Base-by-base conservation (phyloP, 2,888 invertebrate genomes). In the Drosophila tripunctata region DNA sequence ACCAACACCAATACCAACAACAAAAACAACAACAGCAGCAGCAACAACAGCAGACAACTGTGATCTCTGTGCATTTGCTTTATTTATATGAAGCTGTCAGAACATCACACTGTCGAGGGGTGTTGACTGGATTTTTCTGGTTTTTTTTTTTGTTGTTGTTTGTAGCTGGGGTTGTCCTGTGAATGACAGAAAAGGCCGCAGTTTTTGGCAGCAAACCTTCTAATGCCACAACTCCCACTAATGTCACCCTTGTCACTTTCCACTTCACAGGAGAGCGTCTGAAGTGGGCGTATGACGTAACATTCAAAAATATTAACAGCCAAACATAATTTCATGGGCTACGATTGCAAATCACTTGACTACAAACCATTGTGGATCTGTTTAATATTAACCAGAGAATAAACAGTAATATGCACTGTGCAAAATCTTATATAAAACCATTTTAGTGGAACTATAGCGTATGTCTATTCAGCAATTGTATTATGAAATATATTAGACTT, bases 61-160 rank as follows among this genome's bases (percentile, higher is more conserved):
- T 8, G 30, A 35, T 71, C 54, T 67, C 58, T 72, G 61, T 60
- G 31, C 64, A 78, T 72, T 69, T 68, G 74, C 65, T 84, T 81
- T 79, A 81, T 82, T 78, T 79, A 77, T 70, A 79, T 75, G 71
- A 78, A 85, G 78, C 85, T 82, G 78, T 83, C 85, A 78, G 67
- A 62, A 22, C 72, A 60, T 50, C 61, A 57, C 60, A 65, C 66
- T 33, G 47, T 12, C 45, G 22, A 17, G 35, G 12, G 52, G 35
- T 10, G 36, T 30, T 40, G 15, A 33, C 45, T 47, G 43, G 30
- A 40, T 52, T 51, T 27, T 14, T 27, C 10, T 27, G 1, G 7
- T 8, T 24, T 8, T 27, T 8, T 27, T 27, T 8, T 27, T 10
- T 22, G 6, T 27, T 27, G 6, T 27, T 27, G 8, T 27, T n/a